These are phyloP conservation scores for Calliopum simillimum DNA, from an alignment of 2,888 invertebrate genomes.

Conservation along the genomic window DNA sequence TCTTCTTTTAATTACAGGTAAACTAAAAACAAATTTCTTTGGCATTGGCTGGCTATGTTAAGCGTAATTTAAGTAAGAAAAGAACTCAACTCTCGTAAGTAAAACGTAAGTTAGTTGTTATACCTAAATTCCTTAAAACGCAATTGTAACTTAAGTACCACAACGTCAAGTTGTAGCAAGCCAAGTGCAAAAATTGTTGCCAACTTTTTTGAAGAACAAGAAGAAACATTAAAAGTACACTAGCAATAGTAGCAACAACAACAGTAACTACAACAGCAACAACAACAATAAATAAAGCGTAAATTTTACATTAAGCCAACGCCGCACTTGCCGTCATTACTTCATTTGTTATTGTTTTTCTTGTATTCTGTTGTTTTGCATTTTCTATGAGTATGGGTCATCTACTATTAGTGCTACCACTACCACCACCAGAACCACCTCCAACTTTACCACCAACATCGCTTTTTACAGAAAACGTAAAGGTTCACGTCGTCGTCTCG, in stretches of 20 bases:
- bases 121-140: too few species aligned
- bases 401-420: not conserved
- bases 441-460: too few species aligned
- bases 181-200: conserved; percentile 10
- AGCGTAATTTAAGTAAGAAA: conserved; percentile 1
- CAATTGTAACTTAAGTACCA: too few species aligned
- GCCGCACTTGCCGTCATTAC: not conserved
- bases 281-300: too few species aligned
- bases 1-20: conserved; percentile 27
- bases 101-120: not conserved
- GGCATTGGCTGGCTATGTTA: not conserved
- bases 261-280: too few species aligned
- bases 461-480: not conserved
- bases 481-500: not conserved
- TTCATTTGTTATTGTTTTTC: not conserved
- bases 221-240: conserved; percentile 23
- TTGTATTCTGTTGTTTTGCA: not conserved
- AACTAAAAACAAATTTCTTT: conserved; percentile 1
- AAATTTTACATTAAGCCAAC: not conserved
- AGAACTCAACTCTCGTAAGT: not conserved
- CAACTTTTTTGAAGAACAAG: not conserved
- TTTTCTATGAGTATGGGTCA: not conserved
- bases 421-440: too few species aligned
- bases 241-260: too few species aligned
- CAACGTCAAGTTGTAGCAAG: not conserved